Percentiles rank a stretch among this genome's conserved stretches.
phyloP scores from a whole-genome alignment of 2,797 vertebrate genomes.

The Ctenochaetus hawaiiensis region DNA sequence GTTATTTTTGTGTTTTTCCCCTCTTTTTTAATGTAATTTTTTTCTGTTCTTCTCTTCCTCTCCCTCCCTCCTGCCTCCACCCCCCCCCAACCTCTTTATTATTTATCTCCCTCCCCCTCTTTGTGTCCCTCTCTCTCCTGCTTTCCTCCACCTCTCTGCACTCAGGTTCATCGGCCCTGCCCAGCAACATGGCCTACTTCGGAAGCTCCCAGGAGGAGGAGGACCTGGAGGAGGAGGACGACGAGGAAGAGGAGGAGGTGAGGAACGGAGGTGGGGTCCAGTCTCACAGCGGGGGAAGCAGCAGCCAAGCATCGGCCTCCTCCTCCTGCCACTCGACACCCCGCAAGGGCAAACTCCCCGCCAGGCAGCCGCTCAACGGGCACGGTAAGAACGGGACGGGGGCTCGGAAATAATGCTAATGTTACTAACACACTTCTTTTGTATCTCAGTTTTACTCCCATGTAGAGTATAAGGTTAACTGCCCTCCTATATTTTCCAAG shows the following conservation, averaged over 20 bases:
- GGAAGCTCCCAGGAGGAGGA: conserved; percentile 98
- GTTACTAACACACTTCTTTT: conserved; percentile 2
- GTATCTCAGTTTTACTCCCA: background rate
- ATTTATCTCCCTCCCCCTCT: conserved; percentile 29
- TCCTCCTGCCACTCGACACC: conserved; percentile 98
- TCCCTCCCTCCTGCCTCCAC: background rate
- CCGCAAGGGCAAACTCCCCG: conserved; percentile 92
- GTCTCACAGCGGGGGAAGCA: conserved; percentile 73
- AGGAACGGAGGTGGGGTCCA: conserved; percentile 74
- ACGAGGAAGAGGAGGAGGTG: conserved; percentile 88
- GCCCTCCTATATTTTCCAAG: background rate
- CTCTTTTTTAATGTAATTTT: conserved; percentile 2
- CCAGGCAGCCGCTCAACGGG: conserved; percentile 90
- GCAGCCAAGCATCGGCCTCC: conserved; percentile 67
- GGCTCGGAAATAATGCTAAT: background rate
- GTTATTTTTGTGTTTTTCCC: background rate
- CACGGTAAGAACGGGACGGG: conserved; percentile 84
- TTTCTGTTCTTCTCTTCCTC: background rate
- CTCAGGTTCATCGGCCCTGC: conserved; percentile 94
- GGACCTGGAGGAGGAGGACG: conserved; percentile 93
- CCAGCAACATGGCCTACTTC: conserved; percentile 96
- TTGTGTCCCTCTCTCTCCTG: background rate
- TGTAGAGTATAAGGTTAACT: background rate
- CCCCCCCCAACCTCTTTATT: conserved; percentile 5
- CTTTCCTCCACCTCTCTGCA: conserved; percentile 20